Percentiles rank a stretch among this genome's conserved stretches.
These are phyloP conservation scores for Protomyctophum bolini DNA, from an alignment of 2,113 vertebrate species.

Conservation along the genomic window DNA sequence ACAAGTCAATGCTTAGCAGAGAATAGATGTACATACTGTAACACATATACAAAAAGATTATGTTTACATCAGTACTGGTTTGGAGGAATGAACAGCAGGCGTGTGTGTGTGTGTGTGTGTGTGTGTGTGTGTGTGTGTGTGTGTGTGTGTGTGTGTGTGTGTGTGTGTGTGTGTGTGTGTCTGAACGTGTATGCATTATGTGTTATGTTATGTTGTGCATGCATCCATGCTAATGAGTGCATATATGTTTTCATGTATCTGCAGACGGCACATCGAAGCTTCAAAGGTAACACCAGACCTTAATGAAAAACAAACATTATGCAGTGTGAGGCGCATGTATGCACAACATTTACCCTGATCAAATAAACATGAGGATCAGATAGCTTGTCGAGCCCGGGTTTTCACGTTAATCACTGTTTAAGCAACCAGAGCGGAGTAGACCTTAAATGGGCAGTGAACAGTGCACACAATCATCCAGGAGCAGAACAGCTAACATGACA, in stretches of 20 bases:
- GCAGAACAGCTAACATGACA: background rate
- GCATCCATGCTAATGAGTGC: too few species aligned
- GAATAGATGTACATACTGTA: too few species aligned
- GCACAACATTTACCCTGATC: conserved; percentile 62
- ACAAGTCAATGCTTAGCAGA: too few species aligned
- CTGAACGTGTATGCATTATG: too few species aligned
- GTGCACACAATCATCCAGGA: conserved; percentile 22
- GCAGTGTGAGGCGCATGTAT: conserved; percentile 50
- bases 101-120: too few species aligned
- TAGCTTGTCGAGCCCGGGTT: conserved; percentile 47
- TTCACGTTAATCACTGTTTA: conserved; percentile 59
- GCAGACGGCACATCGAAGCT: conserved; percentile 28
- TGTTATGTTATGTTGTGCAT: too few species aligned
- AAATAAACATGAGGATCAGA: conserved; percentile 71
- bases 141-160: too few species aligned
- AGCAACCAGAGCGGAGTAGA: conserved; percentile 40
- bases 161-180: too few species aligned
- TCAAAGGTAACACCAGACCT: conserved; percentile 33
- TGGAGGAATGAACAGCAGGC: too few species aligned
- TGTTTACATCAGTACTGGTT: too few species aligned
- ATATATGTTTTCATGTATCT: conserved; percentile 2
- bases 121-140: too few species aligned
- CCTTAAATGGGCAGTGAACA: conserved; percentile 23
- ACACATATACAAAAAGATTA: too few species aligned
- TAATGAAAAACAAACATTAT: conserved; percentile 62